phyloP scores from a whole-genome alignment of 2,888 invertebrate species.

The Drosophila silvestris region DNA sequence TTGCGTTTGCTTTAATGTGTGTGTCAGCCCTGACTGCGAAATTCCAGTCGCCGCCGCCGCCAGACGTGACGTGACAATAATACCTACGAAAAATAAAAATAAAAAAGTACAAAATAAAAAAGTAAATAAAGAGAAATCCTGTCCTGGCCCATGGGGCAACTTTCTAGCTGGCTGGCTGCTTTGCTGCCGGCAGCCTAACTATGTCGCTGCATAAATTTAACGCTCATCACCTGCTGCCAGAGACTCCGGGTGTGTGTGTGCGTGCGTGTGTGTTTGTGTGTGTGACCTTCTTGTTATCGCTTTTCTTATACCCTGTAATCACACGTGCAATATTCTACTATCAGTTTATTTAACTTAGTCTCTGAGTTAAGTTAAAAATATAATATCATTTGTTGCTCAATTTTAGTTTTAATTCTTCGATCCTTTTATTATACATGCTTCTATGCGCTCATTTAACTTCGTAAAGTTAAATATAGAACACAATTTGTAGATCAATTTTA shows the following conservation, averaged over 20 bases:
- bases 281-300: constrained; percentile 67
- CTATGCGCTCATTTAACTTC: not conserved
- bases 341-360: not conserved
- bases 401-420: not conserved
- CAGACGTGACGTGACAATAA: constrained; percentile 80
- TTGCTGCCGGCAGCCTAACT: constrained; percentile 55
- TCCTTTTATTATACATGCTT: not conserved
- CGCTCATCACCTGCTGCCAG: constrained; percentile 74
- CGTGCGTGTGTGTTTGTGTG: constrained; percentile 28
- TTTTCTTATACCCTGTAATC: constrained; percentile 20
- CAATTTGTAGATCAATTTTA: not conserved
- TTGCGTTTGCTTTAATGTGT: constrained; percentile 40
- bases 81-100: constrained; percentile 44
- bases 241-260: not conserved
- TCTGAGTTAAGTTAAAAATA: not conserved
- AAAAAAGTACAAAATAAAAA: constrained; percentile 8
- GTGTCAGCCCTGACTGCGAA: constrained; percentile 22
- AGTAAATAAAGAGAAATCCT: constrained; percentile 33
- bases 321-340: not conserved
- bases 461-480: not conserved
- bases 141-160: constrained; percentile 44
- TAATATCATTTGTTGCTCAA: not conserved
- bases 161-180: constrained; percentile 49
- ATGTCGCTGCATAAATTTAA: constrained; percentile 80
- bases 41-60: constrained; percentile 28